A percentile compares a stretch with the other conserved stretches of the same genome.
Evolutionary conservation across 2,888 invertebrate species (phyloP).

Genomic region (Papilio demoleus): DNA sequence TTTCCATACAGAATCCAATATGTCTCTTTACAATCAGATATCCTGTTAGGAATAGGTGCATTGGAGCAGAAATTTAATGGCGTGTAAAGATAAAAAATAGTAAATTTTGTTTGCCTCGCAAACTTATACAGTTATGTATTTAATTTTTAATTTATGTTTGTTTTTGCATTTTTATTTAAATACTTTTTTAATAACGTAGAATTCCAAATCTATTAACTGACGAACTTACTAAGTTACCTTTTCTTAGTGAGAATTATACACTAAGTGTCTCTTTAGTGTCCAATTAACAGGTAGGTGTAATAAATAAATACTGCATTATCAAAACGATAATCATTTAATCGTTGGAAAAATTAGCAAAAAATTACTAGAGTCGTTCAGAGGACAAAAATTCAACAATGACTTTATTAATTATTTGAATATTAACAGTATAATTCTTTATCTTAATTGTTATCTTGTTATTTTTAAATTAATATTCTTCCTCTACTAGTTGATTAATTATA

Average conservation of each 20-base stretch:
- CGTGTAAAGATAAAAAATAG: conserved; percentile 36
- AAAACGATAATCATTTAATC: too few species aligned
- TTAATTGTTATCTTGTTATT: not conserved
- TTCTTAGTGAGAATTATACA: too few species aligned
- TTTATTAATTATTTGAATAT: too few species aligned
- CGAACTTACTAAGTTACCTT: too few species aligned
- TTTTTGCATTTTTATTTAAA: not conserved
- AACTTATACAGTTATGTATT: not conserved
- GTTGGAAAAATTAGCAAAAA: too few species aligned
- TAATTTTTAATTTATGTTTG: not conserved
- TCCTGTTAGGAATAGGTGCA: conserved; percentile 27
- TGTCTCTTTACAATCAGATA: conserved; percentile 16
- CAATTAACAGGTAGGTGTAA: too few species aligned
- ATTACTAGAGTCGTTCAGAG: too few species aligned
- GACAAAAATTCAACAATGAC: too few species aligned
- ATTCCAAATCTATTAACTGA: too few species aligned
- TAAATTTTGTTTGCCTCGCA: conserved; percentile 16
- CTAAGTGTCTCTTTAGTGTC: too few species aligned
- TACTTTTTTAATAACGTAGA: not conserved
- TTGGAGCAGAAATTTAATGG: conserved; percentile 33
- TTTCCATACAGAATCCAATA: not conserved
- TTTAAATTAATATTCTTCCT: not conserved
- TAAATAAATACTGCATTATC: too few species aligned
- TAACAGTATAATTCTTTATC: not conserved
- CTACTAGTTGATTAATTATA: not conserved